phyloP scores from a whole-genome alignment of 2,888 invertebrate genomes.

The Melanotus villosus region DNA sequence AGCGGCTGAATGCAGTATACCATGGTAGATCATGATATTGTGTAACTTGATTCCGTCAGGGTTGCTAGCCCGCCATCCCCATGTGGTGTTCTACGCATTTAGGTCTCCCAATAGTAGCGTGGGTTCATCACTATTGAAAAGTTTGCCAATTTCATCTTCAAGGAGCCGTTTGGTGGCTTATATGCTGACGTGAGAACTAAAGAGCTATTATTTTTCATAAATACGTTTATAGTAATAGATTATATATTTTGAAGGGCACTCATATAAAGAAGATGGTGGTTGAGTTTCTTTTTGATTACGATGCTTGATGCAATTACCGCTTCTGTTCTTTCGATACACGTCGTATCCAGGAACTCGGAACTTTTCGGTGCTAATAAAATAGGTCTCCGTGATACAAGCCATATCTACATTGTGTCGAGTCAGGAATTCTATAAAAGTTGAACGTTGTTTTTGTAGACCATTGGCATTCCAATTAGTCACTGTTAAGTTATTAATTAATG shows the following conservation, averaged over 20 bases:
- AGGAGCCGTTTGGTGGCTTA: conserved; percentile 1
- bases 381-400: background rate
- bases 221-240: conserved; percentile 2
- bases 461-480: conserved; percentile 20
- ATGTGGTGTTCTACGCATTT: conserved; percentile 25
- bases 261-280: conserved; percentile 4
- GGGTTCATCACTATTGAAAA: conserved; percentile 24
- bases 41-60: conserved; percentile 33
- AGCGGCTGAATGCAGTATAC: conserved; percentile 3
- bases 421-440: conserved; percentile 18
- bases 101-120: conserved; percentile 28
- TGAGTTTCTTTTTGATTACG: conserved; percentile 16
- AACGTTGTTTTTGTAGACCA: conserved; percentile 21
- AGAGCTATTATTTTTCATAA: background rate
- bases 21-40: background rate
- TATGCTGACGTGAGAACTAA: conserved; percentile 10
- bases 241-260: conserved; percentile 3
- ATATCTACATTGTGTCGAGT: conserved; percentile 11
- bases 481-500: conserved; percentile 14
- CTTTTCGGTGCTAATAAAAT: conserved; percentile 8
- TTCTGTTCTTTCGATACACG: conserved; percentile 13
- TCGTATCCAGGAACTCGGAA: conserved; percentile 18
- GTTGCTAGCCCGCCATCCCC: conserved; percentile 29
- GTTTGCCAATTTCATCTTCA: conserved; percentile 3
- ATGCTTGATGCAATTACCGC: conserved; percentile 10